These are phyloP conservation scores for Hydrophis major DNA, from an alignment of 2,797 vertebrate species.

Conservation along the genomic window DNA sequence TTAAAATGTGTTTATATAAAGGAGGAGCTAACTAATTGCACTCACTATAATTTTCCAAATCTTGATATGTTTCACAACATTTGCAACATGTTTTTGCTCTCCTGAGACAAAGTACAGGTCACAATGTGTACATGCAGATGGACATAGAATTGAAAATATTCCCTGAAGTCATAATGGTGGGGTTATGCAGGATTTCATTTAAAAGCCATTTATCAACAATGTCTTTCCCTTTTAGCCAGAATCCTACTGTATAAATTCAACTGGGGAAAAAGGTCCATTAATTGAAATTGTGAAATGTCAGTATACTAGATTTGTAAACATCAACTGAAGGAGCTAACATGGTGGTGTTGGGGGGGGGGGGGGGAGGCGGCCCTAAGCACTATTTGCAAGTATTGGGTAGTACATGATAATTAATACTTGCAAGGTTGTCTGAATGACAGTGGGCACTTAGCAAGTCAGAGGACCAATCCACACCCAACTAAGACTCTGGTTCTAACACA, in stretches of 20 bases:
- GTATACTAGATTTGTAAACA: not conserved
- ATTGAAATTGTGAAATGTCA: slow-evolving; percentile 28
- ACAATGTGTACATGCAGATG: slow-evolving; percentile 38
- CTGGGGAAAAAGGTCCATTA: slow-evolving; percentile 39
- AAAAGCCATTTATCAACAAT: slow-evolving; percentile 50
- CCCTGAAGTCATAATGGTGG: slow-evolving; percentile 55
- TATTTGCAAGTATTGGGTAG: not conserved
- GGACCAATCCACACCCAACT: not conserved
- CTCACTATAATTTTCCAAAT: slow-evolving; percentile 49
- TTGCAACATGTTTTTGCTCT: slow-evolving; percentile 46
- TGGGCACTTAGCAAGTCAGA: not conserved
- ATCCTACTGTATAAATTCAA: slow-evolving; percentile 42
- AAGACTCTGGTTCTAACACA: not conserved
- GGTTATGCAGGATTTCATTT: slow-evolving; percentile 48
- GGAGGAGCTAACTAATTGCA: slow-evolving; percentile 40
- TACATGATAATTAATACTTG: not conserved
- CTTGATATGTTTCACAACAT: slow-evolving; percentile 44
- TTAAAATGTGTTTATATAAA: slow-evolving; percentile 67
- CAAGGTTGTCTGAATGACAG: not conserved
- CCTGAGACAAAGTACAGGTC: slow-evolving; percentile 49
- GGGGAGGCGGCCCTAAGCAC: rapidly evolving
- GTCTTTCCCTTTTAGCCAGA: slow-evolving; percentile 42
- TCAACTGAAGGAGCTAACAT: slow-evolving; percentile 25
- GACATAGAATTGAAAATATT: slow-evolving; percentile 56
- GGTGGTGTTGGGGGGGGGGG: not conserved